phyloP scores from a whole-genome alignment of 2,888 invertebrate species.

The Spodoptera picta region DNA sequence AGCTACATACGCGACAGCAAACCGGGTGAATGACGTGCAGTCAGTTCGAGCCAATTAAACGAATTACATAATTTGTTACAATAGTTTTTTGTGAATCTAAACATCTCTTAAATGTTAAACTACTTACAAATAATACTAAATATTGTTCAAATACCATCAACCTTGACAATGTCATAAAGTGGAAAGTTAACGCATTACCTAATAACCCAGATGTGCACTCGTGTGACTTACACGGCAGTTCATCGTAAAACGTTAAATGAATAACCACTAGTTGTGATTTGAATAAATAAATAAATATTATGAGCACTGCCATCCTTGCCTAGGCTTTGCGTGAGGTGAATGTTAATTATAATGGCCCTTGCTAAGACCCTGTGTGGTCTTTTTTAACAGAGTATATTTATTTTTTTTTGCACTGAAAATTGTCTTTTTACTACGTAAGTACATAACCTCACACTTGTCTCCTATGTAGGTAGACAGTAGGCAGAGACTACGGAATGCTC shows the following conservation, averaged over 20 bases:
- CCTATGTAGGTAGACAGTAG: too few relatives aligned
- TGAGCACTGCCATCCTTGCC: slow-evolving; percentile 9
- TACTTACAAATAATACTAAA: too few relatives aligned
- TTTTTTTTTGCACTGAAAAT: too few relatives aligned
- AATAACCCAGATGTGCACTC: slow-evolving; percentile 49
- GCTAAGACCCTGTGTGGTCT: slow-evolving; percentile 1
- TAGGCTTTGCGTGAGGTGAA: slow-evolving; percentile 31
- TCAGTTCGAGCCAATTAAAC: too few relatives aligned
- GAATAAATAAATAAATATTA: slow-evolving; percentile 42
- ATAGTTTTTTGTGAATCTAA: too few relatives aligned
- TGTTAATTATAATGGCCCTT: slow-evolving; percentile 16
- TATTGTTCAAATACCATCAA: slow-evolving; percentile 12
- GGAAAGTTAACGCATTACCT: slow-evolving; percentile 22
- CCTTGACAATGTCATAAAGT: slow-evolving; percentile 38
- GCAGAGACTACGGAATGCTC: too few relatives aligned
- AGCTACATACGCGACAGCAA: too few relatives aligned
- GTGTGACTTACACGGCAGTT: slow-evolving; percentile 37
- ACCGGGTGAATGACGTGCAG: too few relatives aligned
- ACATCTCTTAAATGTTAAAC: too few relatives aligned
- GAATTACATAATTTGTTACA: too few relatives aligned
- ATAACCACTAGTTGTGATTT: slow-evolving; percentile 39
- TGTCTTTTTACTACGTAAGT: too few relatives aligned
- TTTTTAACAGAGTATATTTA: not conserved
- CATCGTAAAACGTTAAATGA: slow-evolving; percentile 40
- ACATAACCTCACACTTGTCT: too few relatives aligned